Evolutionary conservation across 1,140 invertebrate species (phyloP), one percentile per base, ranked within the genome.

Genomic region (Drosophila repletoides): DNA sequence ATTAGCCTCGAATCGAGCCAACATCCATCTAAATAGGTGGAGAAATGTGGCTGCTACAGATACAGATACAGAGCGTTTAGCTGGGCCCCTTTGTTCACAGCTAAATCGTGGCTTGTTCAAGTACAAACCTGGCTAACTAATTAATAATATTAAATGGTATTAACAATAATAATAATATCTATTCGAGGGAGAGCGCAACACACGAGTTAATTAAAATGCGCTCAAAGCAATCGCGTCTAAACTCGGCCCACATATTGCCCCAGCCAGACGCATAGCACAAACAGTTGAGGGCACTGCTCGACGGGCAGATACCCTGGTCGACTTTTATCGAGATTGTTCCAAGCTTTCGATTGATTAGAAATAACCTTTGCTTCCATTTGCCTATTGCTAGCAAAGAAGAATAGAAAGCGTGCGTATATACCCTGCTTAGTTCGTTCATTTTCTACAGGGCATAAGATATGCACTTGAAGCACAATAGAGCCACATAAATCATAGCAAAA

Each of bases 401-500:
- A n/a, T n/a, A n/a, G n/a, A n/a, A n/a, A n/a, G n/a, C n/a, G n/a
- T n/a, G n/a, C n/a, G n/a, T n/a, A n/a, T n/a, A n/a, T n/a, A n/a
- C n/a, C n/a, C n/a, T n/a, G n/a, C n/a, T n/a, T n/a, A n/a, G n/a
- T n/a, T n/a, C n/a, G n/a, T n/a, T 5, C 5, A 19, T 7, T 15
- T 9, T 1, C 14, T 36, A 48, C 2, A 36, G 53, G 14, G 53
- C 33, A 56, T 33, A 34, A 60, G 45, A 58, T 26, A 49, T 79
- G 75, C 71, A 79, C 76, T 81, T 80, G 52, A 77, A 73, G 36
- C 76, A 36, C 58, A 73, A 76, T 45, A 55, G 38, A 9, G 45
- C n/a, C 56, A 53, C 77, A 81, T 81, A 83, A 83, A 80, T 81
- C 76, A 80, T 81, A 65, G 72, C 53, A 61, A 70, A 74, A 70